Conservation (phyloP, 1,140 invertebrate species). For the Aphis gossypii region DNA sequence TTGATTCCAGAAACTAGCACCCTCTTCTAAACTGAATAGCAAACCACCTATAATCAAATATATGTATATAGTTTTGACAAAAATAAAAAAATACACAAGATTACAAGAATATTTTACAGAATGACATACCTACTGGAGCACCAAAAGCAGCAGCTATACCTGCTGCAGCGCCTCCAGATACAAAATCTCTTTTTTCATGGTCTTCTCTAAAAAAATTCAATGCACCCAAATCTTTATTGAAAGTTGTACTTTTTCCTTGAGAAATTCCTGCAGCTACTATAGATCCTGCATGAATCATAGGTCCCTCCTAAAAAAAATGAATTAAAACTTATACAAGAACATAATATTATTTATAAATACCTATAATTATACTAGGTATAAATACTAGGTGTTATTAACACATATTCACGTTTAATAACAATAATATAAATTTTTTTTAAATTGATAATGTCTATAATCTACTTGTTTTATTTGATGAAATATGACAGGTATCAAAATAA, state of each 20-base stretch:
- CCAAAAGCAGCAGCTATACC: slow-evolving; percentile 97
- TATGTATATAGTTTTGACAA: slow-evolving; percentile 52
- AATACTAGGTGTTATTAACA: no score
- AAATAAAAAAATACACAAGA: neutral
- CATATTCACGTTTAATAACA: no score
- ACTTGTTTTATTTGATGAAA: no score
- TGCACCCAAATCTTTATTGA: slow-evolving; percentile 84
- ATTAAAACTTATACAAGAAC: neutral
- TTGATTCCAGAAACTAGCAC: slow-evolving; percentile 99
- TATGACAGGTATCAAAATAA: no score
- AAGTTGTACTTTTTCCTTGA: slow-evolving; percentile 93
- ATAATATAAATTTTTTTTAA: no score
- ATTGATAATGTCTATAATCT: no score
- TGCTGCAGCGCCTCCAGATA: slow-evolving; percentile 94
- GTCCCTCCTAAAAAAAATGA: slow-evolving; percentile 83
- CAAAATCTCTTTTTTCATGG: slow-evolving; percentile 98
- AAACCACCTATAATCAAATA: slow-evolving; percentile 79
- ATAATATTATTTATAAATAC: neutral
- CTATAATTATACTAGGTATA: neutral
- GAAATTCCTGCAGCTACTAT: slow-evolving; percentile 97
- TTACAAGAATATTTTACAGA: slow-evolving; percentile 43
- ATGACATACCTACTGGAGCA: slow-evolving; percentile 83
- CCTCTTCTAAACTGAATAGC: slow-evolving; percentile 97
- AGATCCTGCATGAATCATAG: slow-evolving; percentile 98
- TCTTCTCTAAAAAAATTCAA: slow-evolving; percentile 94